Percentiles rank a stretch among this genome's conserved stretches.
phyloP scores from a whole-genome alignment of 2,888 invertebrate genomes.

The Lasius fuliginosus region DNA sequence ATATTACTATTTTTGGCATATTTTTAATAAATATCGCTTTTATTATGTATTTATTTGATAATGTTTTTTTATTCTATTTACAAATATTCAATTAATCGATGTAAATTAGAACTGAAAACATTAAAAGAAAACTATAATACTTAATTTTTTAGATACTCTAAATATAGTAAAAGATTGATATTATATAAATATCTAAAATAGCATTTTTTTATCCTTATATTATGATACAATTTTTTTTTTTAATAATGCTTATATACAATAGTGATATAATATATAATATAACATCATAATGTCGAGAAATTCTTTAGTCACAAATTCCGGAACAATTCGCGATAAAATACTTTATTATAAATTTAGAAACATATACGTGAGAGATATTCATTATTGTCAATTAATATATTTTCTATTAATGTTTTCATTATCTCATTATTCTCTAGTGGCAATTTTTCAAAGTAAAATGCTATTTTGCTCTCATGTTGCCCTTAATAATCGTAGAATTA shows the following conservation, averaged over 20 bases:
- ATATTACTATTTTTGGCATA: background rate
- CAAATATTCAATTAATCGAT: background rate
- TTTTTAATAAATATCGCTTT: background rate
- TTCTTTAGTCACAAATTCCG: background rate
- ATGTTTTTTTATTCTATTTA: background rate
- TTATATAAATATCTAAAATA: constrained; percentile 16
- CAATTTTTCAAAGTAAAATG: background rate
- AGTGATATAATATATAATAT: background rate
- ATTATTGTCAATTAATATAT: background rate
- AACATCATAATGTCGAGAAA: background rate
- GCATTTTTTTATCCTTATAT: constrained; percentile 6
- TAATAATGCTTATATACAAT: background rate
- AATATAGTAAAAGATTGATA: background rate
- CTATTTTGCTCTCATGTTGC: background rate
- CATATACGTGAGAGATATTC: background rate
- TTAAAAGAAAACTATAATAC: constrained; percentile 14
- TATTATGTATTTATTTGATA: background rate
- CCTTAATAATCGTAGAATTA: constrained; percentile 14
- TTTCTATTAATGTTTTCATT: background rate
- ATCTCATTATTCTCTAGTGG: background rate
- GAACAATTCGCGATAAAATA: background rate
- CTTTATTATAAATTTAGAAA: background rate
- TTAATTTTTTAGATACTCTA: constrained; percentile 8
- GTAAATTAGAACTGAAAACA: background rate
- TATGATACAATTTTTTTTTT: background rate